Base-by-base conservation (phyloP, 2,113 vertebrate species). In the Nycticebus coucang region DNA sequence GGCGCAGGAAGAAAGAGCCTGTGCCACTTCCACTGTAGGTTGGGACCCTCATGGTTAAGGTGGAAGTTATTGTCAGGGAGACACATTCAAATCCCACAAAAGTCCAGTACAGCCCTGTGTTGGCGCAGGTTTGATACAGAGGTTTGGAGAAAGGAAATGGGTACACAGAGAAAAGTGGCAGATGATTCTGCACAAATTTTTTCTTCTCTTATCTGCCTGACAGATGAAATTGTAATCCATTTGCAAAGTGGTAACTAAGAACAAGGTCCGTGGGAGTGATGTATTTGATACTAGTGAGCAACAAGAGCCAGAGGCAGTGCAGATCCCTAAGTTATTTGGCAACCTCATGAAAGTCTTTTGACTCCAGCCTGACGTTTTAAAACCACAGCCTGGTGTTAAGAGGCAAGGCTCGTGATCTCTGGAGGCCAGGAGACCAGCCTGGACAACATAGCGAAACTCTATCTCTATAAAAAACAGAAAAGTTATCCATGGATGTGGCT, bases 321-420 rank as follows among this genome's bases (percentile, higher is more conserved):
- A 13, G 86, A 95, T 30, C 12, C 26, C 81, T 33, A 2, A 1
- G 2, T 26, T 81, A 24, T 9, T 81, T 78, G 22, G 53, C 68
- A 53, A 37, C 22, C 12, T 85, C 6, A 0, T 14, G 24, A 55
- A 86, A 50, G 55, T 28, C 85, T n/a, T 81, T 86, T 89, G 33
- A 89, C n/a, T 50, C 13, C 57, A n/a, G 33, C 10, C 53, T 80
- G n/a, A 53, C 13, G 62, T 92, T 75, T 35, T 59, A 95, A 87
- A 93, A 72, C n/a, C 60, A 77, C 66, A 71, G 24, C 26, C 4
- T 0, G 62, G 62, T 24, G 62, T 26, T 12, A 1, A 28, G 62
- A 12, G 24, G 3, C 8, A 10, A 4, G 62, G 62, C 62, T 64
- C 62, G 5, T 12, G 11, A 64, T 13, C 4, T 24, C 62, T 64